Evolutionary conservation across 2,797 vertebrate genomes (phyloP), one percentile per base, ranked within the genome.

Genomic region (Lagodon rhomboides): DNA sequence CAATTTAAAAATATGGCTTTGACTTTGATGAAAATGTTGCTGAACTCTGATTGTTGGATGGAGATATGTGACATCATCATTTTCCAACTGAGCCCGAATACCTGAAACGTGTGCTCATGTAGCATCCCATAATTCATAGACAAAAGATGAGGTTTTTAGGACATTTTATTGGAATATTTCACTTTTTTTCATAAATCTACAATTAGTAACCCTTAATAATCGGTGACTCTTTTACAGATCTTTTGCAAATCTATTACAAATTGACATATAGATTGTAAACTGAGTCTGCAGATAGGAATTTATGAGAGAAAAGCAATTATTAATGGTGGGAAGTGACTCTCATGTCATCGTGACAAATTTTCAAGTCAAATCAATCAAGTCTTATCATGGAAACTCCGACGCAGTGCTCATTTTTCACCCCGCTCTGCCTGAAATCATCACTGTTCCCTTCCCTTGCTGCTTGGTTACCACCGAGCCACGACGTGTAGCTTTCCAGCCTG

Each of bases 361-460:
- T 64, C 22, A 22, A 41, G 5, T 75, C n/a, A 68, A 16, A 60
- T 50, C n/a, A 8, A 13, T 44, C 10, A 7, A 20, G n/a, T 22
- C 34, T 17, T 47, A 15, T 63, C 56, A 44, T 1, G 54, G 47
- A 64, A 72, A 72, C 47, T n/a, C 10, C 67, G 30, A 76, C 7
- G 3, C 27, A 22, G 3, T 6, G 12, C 15, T 23, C 11, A 20
- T 22, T 47, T 66, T 2, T 9, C n/a, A 0, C 20, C 27, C 17
- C 60, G 9, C 0, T 0, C 15, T 62, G 4, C 20, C 11, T 30
- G 17, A 76, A 65, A 51, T 13, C 4, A 2, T 64, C 38, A 27
- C 1, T 51, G 13, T 64, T 27, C 51, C 51, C 47, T 54, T 20
- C 41, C 22, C 2, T 16, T 55, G 20, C 53, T 22, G 34, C 17